Conservation (phyloP, 2,113 vertebrate species). For the Paedocypris sp. region DNA sequence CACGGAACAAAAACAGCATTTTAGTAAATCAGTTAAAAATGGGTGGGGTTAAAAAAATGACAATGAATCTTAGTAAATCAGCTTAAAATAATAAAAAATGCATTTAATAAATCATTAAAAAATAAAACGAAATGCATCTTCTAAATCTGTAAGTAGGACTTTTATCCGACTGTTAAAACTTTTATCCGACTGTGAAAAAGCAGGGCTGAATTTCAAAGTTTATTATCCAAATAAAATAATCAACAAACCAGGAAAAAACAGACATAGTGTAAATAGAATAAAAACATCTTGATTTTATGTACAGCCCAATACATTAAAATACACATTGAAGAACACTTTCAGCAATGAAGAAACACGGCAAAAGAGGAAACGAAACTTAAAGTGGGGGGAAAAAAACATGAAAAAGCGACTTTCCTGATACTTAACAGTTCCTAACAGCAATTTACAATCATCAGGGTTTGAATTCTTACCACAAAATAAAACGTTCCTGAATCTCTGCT, state of each 20-base stretch:
- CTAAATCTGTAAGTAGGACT: neutral
- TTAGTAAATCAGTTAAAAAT: too few relatives aligned
- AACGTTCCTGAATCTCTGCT: neutral
- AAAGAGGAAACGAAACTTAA: slow-evolving; percentile 31
- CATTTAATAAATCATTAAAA: too few relatives aligned
- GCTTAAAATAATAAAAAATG: too few relatives aligned
- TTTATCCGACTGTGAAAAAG: too few relatives aligned
- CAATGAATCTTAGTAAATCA: too few relatives aligned
- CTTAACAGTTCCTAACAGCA: neutral
- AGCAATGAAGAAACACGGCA: slow-evolving; percentile 49
- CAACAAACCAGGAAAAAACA: slow-evolving; percentile 46
- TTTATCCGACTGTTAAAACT: neutral
- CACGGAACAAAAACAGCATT: too few relatives aligned
- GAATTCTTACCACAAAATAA: neutral
- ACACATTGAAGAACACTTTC: slow-evolving; percentile 49
- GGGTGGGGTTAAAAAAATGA: too few relatives aligned
- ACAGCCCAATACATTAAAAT: slow-evolving; percentile 49
- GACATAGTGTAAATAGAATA: slow-evolving; percentile 52
- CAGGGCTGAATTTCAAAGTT: slow-evolving; percentile 4
- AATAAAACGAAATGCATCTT: too few relatives aligned
- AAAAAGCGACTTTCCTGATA: neutral
- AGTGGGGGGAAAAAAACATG: slow-evolving; percentile 21
- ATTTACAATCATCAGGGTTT: neutral
- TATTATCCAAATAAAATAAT: slow-evolving; percentile 21
- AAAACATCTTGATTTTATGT: slow-evolving; percentile 54